A percentile compares a stretch with the other conserved stretches of the same genome.
Conservation (phyloP, 2,113 vertebrate species). For the Syrmaticus mikado region DNA sequence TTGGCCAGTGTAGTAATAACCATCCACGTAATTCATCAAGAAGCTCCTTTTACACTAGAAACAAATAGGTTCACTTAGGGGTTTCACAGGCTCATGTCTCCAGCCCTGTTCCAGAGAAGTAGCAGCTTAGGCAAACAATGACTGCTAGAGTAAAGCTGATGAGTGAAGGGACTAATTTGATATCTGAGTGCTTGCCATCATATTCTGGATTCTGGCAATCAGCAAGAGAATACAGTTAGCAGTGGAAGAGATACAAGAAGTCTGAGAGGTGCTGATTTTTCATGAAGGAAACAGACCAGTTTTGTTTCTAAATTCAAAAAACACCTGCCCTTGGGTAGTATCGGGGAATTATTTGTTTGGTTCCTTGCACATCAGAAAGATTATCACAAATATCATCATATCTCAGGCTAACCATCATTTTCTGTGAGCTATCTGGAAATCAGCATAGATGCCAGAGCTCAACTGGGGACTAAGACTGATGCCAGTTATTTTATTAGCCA, state of each 20-base stretch:
- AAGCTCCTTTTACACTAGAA: neutral
- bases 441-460: neutral
- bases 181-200: neutral
- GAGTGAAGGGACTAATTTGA: neutral
- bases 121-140: neutral
- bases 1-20: neutral
- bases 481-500: neutral
- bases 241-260: neutral
- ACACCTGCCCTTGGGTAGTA: accelerated
- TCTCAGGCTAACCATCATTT: neutral
- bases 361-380: neutral
- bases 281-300: neutral
- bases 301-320: neutral
- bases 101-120: neutral
- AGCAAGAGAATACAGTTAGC: neutral
- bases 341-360: neutral
- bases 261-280: neutral
- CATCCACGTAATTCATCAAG: neutral
- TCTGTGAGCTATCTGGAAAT: neutral
- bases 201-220: neutral
- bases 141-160: neutral
- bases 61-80: neutral
- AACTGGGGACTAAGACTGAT: neutral
- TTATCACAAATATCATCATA: neutral
- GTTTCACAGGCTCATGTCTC: neutral